Conservation (phyloP, 2,888 invertebrate species). For the Amphimallon solstitiale region DNA sequence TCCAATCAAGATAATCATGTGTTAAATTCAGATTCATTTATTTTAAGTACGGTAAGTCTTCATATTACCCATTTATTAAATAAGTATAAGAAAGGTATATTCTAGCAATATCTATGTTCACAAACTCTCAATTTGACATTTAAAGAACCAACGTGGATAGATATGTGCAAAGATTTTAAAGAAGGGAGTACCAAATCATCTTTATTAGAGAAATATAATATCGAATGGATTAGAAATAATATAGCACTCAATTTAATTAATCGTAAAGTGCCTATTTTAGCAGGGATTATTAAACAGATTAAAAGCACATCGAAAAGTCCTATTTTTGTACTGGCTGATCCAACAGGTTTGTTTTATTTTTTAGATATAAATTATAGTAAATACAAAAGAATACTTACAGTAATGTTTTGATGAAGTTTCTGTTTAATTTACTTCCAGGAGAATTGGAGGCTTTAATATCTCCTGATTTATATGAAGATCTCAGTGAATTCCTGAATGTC, state of each 20-base stretch:
- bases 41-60: constrained; percentile 20
- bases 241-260: constrained; percentile 5
- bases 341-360: constrained; percentile 13
- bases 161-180: constrained; percentile 27
- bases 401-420: too few relatives aligned
- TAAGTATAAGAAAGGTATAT: background rate
- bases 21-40: background rate
- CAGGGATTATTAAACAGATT: constrained; percentile 12
- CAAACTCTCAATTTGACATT: constrained; percentile 22
- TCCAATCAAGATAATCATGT: too few relatives aligned
- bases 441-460: constrained; percentile 29
- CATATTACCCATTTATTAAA: background rate
- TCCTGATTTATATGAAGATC: constrained; percentile 27
- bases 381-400: too few relatives aligned
- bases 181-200: background rate
- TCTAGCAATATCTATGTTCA: constrained; percentile 24
- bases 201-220: constrained; percentile 26
- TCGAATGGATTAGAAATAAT: constrained; percentile 16
- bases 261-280: constrained; percentile 22
- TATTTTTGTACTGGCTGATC: constrained; percentile 27
- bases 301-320: constrained; percentile 26
- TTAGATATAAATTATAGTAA: too few relatives aligned
- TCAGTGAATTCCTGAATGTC: constrained; percentile 10
- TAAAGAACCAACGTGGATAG: constrained; percentile 14
- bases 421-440: constrained; percentile 9